Evolutionary conservation across 1,140 invertebrate species (phyloP).

Genomic region (Heliconius melpomene): DNA sequence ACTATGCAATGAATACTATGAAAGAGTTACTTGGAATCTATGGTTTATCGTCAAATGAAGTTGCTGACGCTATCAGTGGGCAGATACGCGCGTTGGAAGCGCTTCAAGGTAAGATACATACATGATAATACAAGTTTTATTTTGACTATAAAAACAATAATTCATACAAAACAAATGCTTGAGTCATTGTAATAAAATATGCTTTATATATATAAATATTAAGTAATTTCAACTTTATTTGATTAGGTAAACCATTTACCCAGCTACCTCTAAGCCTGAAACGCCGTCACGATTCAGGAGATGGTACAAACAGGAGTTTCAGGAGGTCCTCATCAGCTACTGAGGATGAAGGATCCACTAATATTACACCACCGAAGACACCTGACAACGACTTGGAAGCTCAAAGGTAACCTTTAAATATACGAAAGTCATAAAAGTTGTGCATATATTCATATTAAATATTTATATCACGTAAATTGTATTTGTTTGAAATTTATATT

Average conservation of each 20-base stretch:
- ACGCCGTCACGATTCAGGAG: slow-evolving; percentile 68
- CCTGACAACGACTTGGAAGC: slow-evolving; percentile 74
- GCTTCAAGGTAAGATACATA: slow-evolving; percentile 68
- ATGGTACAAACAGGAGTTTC: slow-evolving; percentile 62
- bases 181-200: background rate
- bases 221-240: background rate
- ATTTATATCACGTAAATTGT: background rate
- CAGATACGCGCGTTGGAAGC: slow-evolving; percentile 81
- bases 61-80: slow-evolving; percentile 82
- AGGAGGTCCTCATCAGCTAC: slow-evolving; percentile 73
- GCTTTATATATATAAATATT: background rate
- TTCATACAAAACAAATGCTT: background rate
- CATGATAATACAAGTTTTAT: too few species aligned
- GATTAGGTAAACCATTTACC: slow-evolving; percentile 70
- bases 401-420: slow-evolving; percentile 55
- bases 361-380: slow-evolving; percentile 76
- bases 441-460: too few species aligned
- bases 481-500: background rate
- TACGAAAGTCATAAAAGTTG: background rate
- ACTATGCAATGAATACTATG: slow-evolving; percentile 89
- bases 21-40: slow-evolving; percentile 88
- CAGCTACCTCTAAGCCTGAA: slow-evolving; percentile 72
- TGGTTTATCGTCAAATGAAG: slow-evolving; percentile 83
- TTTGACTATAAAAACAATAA: background rate
- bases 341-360: slow-evolving; percentile 74